Conservation (phyloP, 2,888 invertebrate genomes). For the Smittia aterrima region DNA sequence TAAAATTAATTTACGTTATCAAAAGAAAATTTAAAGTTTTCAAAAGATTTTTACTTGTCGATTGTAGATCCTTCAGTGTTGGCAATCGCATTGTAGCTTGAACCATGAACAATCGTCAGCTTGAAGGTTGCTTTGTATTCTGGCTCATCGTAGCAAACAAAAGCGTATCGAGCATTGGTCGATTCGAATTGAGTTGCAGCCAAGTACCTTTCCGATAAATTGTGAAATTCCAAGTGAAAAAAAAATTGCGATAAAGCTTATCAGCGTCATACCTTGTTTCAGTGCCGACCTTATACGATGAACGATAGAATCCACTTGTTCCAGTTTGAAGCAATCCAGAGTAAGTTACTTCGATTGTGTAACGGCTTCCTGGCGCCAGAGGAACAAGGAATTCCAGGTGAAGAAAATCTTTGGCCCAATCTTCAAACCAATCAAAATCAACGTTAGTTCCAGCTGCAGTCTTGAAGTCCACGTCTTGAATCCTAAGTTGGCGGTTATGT, state of each 20-base stretch:
- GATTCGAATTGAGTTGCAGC: constrained; percentile 23
- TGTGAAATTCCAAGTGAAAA: not conserved
- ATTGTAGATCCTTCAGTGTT: not conserved
- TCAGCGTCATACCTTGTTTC: not conserved
- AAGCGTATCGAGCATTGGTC: constrained; percentile 60
- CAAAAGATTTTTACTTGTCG: too few relatives aligned
- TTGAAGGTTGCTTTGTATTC: constrained; percentile 61
- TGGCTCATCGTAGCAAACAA: constrained; percentile 71
- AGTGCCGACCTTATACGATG: not conserved
- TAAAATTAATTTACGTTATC: too few relatives aligned
- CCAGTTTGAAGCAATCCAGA: not conserved
- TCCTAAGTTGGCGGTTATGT: not conserved
- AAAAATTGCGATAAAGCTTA: not conserved
- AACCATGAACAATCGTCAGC: constrained; percentile 50
- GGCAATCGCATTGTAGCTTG: not conserved
- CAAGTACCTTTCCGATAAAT: not conserved
- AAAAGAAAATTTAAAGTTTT: too few relatives aligned
- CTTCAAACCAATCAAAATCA: too few relatives aligned
- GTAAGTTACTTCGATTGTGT: not conserved
- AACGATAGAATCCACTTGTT: constrained; percentile 2
- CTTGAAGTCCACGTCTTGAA: not conserved
- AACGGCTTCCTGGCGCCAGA: not conserved
- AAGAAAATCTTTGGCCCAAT: too few relatives aligned
- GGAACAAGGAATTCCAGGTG: not conserved
- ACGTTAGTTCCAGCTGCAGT: not conserved